Base-by-base conservation (phyloP, 2,888 invertebrate genomes). In the Perizoma affinitatum region DNA sequence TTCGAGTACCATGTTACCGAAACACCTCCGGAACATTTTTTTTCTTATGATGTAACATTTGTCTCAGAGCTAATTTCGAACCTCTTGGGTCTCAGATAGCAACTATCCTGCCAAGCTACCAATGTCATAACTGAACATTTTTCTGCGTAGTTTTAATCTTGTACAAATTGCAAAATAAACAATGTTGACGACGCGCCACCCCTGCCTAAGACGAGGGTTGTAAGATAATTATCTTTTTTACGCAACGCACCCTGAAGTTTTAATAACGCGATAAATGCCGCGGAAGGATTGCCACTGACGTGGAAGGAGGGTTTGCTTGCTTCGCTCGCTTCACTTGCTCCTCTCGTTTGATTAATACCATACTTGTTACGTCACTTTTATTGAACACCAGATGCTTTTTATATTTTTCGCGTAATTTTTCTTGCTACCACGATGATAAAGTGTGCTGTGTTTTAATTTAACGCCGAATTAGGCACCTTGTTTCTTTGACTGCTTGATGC, bases 221-320 rank as follows among this genome's bases (percentile, higher is more conserved):
- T 88, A 91, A 92, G 92, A 92, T 91, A 91, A 92, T 92, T 92
- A 91, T 92, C 92, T 92, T 92, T 91, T 92, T 91, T 92, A 90
- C 87, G 79, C 77, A 78, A 80, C 83, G 82, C 85, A 83, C 86
- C 89, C 88, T 80, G 82, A 71, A 85, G 86, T 88, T 87, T 88
- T 91, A 90, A 91, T 91, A 90, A 86, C 87, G 86, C 84, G 91
- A 90, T 90, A 90, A 91, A 91, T 88, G 91, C 90, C 80, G 88
- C 87, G 90, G 83, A 90, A 90, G 90, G 91, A 87, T 90, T 89
- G 90, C 79, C 84, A 81, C 71, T 90, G 90, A 90, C 90, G 90
- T 88, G 86, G 80, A 83, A 85, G 78, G 69, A 70, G 71, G 70
- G 73, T 68, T 65, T 65, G 59, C 66, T 69, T 49, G 58, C 64